Conservation (phyloP, 1,140 invertebrate species). For the Caenorhabditis remanei region DNA sequence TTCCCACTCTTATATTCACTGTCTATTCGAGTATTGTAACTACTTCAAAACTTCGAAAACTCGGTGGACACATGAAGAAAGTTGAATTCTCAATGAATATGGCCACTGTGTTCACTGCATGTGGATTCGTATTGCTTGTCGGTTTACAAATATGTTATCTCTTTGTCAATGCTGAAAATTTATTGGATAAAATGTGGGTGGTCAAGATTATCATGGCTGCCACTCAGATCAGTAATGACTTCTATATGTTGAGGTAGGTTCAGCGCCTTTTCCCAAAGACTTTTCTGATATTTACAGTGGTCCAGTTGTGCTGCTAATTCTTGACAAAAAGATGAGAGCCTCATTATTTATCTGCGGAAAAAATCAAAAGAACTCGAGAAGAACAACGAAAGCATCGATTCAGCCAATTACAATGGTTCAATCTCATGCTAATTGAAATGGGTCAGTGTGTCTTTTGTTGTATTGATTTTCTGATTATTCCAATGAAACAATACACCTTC, state of each 20-base stretch:
- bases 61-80: slow-evolving; percentile 10
- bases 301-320: background rate
- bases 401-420: background rate
- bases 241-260: slow-evolving; percentile 12
- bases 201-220: background rate
- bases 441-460: too few relatives aligned
- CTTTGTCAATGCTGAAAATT: background rate
- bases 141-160: background rate
- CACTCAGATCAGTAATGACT: background rate
- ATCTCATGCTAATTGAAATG: background rate
- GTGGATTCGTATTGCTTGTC: slow-evolving; percentile 6
- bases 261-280: background rate
- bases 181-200: slow-evolving; percentile 11
- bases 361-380: background rate
- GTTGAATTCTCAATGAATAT: slow-evolving; percentile 22
- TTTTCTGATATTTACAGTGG: background rate
- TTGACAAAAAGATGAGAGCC: background rate
- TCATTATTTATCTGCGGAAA: background rate
- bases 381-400: background rate
- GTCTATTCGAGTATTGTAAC: background rate
- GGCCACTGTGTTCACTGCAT: slow-evolving; percentile 1
- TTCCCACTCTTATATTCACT: background rate
- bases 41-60: background rate
- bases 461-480: too few relatives aligned
- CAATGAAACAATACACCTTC: too few relatives aligned